Conservation (phyloP, 2,888 invertebrate species). For the Cybosia mesomella region DNA sequence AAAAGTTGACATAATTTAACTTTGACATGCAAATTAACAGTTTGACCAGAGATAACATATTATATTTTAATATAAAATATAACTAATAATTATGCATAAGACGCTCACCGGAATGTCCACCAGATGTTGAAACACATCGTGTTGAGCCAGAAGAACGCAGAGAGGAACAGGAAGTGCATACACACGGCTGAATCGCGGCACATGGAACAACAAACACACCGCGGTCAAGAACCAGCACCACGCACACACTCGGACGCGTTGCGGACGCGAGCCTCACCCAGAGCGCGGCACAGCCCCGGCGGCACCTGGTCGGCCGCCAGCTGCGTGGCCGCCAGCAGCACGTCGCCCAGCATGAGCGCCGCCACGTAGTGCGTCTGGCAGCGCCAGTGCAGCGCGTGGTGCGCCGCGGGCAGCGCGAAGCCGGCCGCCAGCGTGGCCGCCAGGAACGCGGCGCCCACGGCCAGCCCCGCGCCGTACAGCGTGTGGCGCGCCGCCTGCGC, state of each 20-base stretch:
- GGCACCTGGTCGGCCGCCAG: conserved; percentile 88
- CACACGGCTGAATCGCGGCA: conserved; percentile 89
- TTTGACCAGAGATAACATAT: background rate
- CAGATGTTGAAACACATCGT: conserved; percentile 98
- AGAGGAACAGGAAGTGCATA: conserved; percentile 95
- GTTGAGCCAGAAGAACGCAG: conserved; percentile 97
- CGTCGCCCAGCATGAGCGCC: conserved; percentile 93
- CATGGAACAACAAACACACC: conserved; percentile 56
- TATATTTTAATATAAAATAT: background rate
- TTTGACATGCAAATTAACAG: too few relatives aligned
- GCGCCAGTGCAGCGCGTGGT: conserved; percentile 95
- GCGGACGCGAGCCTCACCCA: conserved; percentile 87
- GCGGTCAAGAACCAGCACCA: conserved; percentile 22
- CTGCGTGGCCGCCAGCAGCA: conserved; percentile 92
- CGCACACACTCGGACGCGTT: conserved; percentile 10
- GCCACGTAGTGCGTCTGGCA: conserved; percentile 96
- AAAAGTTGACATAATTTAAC: too few relatives aligned
- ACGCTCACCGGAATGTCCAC: conserved; percentile 95
- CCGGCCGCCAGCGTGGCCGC: conserved; percentile 93
- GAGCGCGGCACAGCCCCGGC: conserved; percentile 88
- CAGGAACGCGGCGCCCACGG: conserved; percentile 93
- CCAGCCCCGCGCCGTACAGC: conserved; percentile 92
- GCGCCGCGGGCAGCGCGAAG: conserved; percentile 92
- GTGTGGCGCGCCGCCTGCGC: conserved; percentile 88
- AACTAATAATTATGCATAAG: background rate